Evolutionary conservation across 2,888 invertebrate genomes (phyloP), one percentile per base, ranked within the genome.

Genomic region (Aphidoletes aphidimyza): DNA sequence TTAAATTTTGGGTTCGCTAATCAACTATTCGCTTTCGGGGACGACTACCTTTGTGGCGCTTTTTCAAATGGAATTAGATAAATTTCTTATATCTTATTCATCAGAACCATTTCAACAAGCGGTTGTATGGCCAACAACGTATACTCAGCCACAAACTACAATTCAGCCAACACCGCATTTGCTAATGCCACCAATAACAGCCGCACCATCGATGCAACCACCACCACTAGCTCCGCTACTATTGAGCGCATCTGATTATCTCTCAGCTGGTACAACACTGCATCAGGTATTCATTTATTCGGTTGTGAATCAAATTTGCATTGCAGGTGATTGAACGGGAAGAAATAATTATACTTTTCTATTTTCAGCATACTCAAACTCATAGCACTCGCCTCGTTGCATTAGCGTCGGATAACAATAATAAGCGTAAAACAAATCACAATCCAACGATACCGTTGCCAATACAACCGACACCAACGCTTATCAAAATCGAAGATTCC

Each of bases 71-170:
- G 37, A 17, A 11, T 37, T 85, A 85, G 84, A 84, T 85, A 85
- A 85, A 85, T 84, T 84, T 59, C 78, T 59, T 86, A 84, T 84
- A 84, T 85, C 84, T 84, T 86, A 85, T 83, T 83, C 90, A 83
- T 42, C 83, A 91, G 93, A 93, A 88, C 94, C 94, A 88, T 91
- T 94, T 86, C 94, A 94, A 86, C 94, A 94, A 88, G 92, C 94
- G 0, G 93, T 95, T 81, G 93, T 95, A 30, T 95, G 94, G 94
- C 94, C 94, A 54, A 93, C 94, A 49, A 93, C 94, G 87, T 92
- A 94, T 88, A 90, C 91, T 85, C 91, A 91, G 87, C 88, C 90
- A 85, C 84, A 89, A 88, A 34, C 89, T 89, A 84, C 89, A 87
- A 86, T 91, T 91, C 86, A 86, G 83, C 83, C 86, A n/a, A 49